phyloP scores from a whole-genome alignment of 2,888 invertebrate genomes.

The Eilema caniola region DNA sequence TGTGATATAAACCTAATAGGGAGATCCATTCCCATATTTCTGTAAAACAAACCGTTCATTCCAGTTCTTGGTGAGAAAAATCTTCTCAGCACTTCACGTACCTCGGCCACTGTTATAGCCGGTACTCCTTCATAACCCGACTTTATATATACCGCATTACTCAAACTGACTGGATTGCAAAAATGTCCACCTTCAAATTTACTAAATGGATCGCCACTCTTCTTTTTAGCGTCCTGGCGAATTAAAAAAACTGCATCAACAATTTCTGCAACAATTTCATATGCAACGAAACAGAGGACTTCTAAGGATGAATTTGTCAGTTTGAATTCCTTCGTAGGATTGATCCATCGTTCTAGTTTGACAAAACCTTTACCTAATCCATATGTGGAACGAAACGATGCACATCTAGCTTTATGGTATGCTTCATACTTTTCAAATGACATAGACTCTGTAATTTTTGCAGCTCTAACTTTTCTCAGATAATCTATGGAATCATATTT shows the following conservation, averaged over 20 bases:
- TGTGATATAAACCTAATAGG: constrained; percentile 74
- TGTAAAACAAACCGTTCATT: constrained; percentile 82
- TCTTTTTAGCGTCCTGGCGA: constrained; percentile 91
- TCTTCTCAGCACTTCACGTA: constrained; percentile 93
- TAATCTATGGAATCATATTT: constrained; percentile 87
- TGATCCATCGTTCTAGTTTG: constrained; percentile 89
- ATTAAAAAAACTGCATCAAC: constrained; percentile 94
- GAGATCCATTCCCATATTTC: constrained; percentile 80
- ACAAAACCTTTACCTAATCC: constrained; percentile 83
- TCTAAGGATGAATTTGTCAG: constrained; percentile 90
- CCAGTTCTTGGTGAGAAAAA: constrained; percentile 89
- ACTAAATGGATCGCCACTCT: constrained; percentile 90
- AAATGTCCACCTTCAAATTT: constrained; percentile 89
- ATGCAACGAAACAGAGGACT: constrained; percentile 94
- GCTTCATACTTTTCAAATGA: constrained; percentile 90
- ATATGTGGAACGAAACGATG: constrained; percentile 88
- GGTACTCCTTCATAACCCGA: constrained; percentile 89
- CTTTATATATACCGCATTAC: constrained; percentile 85
- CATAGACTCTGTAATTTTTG: constrained; percentile 85
- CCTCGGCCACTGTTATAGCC: constrained; percentile 92
- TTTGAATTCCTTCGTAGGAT: constrained; percentile 88
- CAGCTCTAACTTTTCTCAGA: constrained; percentile 87
- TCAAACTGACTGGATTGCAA: constrained; percentile 88
- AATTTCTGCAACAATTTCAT: constrained; percentile 96
- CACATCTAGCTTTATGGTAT: constrained; percentile 92